Percentiles rank a stretch among this genome's conserved stretches.
Conservation (phyloP, 2,888 invertebrate species). For the Pseudoips prasinana region DNA sequence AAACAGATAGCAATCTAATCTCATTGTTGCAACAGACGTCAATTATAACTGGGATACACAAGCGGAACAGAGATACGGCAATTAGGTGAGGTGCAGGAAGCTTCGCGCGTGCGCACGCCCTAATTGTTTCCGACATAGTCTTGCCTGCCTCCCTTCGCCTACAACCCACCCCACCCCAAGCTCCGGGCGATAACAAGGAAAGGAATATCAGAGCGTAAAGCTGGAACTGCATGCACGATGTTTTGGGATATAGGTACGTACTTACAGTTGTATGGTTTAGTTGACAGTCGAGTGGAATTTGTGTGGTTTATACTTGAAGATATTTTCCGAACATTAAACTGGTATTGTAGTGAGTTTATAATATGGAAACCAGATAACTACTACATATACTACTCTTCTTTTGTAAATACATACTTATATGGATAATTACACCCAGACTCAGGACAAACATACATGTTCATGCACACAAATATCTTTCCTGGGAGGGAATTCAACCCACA, state of each 20-base stretch:
- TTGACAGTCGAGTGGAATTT: conserved; percentile 7
- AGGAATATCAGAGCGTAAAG: conserved; percentile 32
- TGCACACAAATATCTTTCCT: too few relatives aligned
- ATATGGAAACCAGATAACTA: too few relatives aligned
- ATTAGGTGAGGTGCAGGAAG: conserved; percentile 65
- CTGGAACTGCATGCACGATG: conserved; percentile 27
- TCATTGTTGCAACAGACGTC: conserved; percentile 53
- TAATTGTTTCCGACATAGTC: conserved; percentile 71
- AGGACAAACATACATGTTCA: too few relatives aligned
- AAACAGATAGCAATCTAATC: conserved; percentile 49
- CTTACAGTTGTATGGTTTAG: conserved; percentile 6
- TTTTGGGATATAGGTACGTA: conserved; percentile 22
- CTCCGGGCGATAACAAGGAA: conserved; percentile 41
- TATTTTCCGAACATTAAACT: too few relatives aligned
- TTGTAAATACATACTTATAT: too few relatives aligned
- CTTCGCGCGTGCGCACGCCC: conserved; percentile 71
- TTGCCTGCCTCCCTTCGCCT: conserved; percentile 34
- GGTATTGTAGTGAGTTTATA: too few relatives aligned
- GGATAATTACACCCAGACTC: too few relatives aligned
- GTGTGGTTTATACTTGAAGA: too few relatives aligned
- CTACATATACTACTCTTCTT: too few relatives aligned
- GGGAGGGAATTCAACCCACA: too few relatives aligned
- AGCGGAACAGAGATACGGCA: conserved; percentile 71
- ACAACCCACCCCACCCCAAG: conserved; percentile 17
- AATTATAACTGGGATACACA: conserved; percentile 69